Base-by-base conservation (phyloP, 1,140 invertebrate genomes). In the Bombus difficillimus region DNA sequence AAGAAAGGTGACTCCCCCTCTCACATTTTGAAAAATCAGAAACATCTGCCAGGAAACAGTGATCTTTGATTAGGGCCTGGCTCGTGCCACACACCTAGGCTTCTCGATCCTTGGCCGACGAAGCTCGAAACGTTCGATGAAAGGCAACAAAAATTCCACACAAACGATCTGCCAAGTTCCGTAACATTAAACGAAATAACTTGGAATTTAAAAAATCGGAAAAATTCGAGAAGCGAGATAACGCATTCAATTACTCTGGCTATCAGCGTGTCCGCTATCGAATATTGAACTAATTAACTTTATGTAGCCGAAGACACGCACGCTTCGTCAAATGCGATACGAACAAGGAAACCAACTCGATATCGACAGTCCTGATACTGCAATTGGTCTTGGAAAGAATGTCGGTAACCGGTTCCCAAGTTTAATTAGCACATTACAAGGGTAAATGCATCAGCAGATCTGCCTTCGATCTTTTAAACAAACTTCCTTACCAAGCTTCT, bases 31-130 rank as follows among this genome's bases (percentile, higher is more conserved):
- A 64, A 91, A 91, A 91, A 91, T 84, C 74, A 85, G 69, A 71
- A 81, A 88, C 91, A 92, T 91, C 91, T 92, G 91, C 47, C 79
- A 89, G 87, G 83, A 91, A 92, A 90, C 75, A 91, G 74, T 39
- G 86, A 90, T 87, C 83, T 75, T 73, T 77, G 90, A 86, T 86
- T 84, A 86, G 80, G 66, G 75, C 32, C 74, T 57, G 76, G 80
- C 88, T 89, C 88, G 88, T 90, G 90, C 79, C 71, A 81, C 80
- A 85, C 89, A 87, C 85, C 84, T 90, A 89, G 28, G 28, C 32
- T 62, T 18, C 74, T 77, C 64, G 43, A 39, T 86, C n/a, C 32
- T 34, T 39, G 72, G 41, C 12, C 5, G 37, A 28, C 37, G 13
- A 34, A 81, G 32, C n/a, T 41, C 25, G 34, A 4, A 53, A 59